Percentiles rank a stretch among this genome's conserved stretches.
Evolutionary conservation across 2,888 invertebrate species (phyloP).

Genomic region (Oligia latruncula): DNA sequence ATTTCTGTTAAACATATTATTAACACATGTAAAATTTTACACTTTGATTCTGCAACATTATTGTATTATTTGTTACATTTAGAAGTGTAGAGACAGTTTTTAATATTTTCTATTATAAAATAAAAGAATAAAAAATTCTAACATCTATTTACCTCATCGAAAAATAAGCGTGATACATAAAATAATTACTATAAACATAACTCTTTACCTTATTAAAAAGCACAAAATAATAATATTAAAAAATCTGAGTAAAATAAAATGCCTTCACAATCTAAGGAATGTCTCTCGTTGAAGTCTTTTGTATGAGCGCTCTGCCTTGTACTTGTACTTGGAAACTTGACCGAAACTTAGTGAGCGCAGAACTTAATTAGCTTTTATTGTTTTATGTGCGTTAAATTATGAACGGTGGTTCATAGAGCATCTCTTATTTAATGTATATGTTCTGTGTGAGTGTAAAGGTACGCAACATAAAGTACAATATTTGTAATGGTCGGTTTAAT

Average conservation of each 20-base stretch:
- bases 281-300: conserved; percentile 79
- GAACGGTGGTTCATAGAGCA: background rate
- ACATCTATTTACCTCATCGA: background rate
- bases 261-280: background rate
- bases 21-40: no score
- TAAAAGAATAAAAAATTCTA: background rate
- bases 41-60: no score
- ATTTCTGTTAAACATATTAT: no score
- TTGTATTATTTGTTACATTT: no score
- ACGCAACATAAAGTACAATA: background rate
- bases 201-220: background rate
- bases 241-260: background rate
- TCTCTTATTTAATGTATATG: background rate
- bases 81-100: background rate
- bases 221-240: background rate
- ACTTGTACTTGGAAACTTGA: conserved; percentile 34
- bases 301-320: conserved; percentile 58
- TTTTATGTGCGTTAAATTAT: background rate
- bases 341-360: conserved; percentile 14
- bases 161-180: background rate
- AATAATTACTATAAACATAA: background rate
- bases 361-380: background rate
- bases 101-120: background rate
- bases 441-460: background rate
- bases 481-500: background rate